Conservation (phyloP, 2,113 vertebrate species). For the Poecile atricapillus region DNA sequence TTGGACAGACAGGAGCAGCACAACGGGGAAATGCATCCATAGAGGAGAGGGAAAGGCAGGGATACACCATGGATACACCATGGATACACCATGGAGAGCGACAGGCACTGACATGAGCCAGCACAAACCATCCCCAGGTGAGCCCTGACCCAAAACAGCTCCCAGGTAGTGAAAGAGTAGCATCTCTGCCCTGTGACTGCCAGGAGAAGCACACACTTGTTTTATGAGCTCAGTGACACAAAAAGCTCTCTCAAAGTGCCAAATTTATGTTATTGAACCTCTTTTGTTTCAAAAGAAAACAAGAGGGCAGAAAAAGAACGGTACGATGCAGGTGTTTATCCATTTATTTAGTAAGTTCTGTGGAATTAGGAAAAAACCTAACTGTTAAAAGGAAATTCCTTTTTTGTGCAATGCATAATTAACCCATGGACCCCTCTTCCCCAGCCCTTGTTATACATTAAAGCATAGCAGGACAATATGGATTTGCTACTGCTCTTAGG, state of each 20-base stretch:
- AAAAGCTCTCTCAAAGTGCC: neutral
- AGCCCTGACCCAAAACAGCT: neutral
- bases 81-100: neutral
- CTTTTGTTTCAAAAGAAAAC: neutral
- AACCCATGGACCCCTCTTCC: neutral
- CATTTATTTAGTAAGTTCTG: neutral
- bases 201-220: neutral
- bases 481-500: neutral
- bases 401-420: conserved; percentile 7
- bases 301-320: neutral
- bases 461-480: neutral
- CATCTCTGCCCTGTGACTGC: neutral
- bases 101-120: neutral
- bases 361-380: neutral
- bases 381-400: neutral
- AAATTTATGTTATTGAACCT: neutral
- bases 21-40: fast-evolving
- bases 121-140: neutral
- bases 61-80: fast-evolving
- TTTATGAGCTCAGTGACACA: neutral
- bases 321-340: neutral
- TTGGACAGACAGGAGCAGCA: neutral
- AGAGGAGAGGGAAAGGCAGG: neutral
- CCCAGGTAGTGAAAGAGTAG: neutral
- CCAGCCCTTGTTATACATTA: neutral